These are phyloP conservation scores for Drosophila arizonae DNA, from an alignment of 1,140 invertebrate species.

Conservation along the genomic window DNA sequence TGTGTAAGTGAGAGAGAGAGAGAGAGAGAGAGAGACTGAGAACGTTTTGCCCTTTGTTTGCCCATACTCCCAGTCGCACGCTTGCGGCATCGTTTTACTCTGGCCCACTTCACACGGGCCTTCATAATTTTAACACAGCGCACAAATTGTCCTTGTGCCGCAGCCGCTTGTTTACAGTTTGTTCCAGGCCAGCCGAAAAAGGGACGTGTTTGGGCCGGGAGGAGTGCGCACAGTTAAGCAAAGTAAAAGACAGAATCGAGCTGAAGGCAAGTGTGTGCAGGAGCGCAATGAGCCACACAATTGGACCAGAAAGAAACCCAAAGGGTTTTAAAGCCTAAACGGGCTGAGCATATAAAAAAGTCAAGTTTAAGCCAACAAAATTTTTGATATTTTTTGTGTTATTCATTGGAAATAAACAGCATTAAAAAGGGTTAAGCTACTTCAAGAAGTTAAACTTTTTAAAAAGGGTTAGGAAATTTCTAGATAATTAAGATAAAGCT, in stretches of 20 bases:
- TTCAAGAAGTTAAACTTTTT: neutral
- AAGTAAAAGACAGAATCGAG: slow-evolving; percentile 23
- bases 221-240: neutral
- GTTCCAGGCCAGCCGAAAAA: slow-evolving; percentile 17
- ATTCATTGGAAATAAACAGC: no score
- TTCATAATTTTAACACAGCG: slow-evolving; percentile 47
- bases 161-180: slow-evolving; percentile 44
- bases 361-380: neutral
- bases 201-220: neutral
- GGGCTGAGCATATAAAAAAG: neutral
- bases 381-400: no score
- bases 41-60: slow-evolving; percentile 23
- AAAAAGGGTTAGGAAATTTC: neutral
- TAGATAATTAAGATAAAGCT: neutral
- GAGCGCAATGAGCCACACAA: neutral
- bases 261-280: slow-evolving; percentile 16
- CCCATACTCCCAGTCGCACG: slow-evolving; percentile 9
- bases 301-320: neutral
- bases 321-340: neutral
- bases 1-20: slow-evolving; percentile 14
- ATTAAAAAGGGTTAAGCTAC: neutral
- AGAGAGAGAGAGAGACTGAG: slow-evolving; percentile 12
- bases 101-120: slow-evolving; percentile 63
- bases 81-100: slow-evolving; percentile 50
- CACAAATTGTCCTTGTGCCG: slow-evolving; percentile 38